These are phyloP conservation scores for Australoheros facetus DNA, from an alignment of 2,797 vertebrate species.

Conservation along the genomic window DNA sequence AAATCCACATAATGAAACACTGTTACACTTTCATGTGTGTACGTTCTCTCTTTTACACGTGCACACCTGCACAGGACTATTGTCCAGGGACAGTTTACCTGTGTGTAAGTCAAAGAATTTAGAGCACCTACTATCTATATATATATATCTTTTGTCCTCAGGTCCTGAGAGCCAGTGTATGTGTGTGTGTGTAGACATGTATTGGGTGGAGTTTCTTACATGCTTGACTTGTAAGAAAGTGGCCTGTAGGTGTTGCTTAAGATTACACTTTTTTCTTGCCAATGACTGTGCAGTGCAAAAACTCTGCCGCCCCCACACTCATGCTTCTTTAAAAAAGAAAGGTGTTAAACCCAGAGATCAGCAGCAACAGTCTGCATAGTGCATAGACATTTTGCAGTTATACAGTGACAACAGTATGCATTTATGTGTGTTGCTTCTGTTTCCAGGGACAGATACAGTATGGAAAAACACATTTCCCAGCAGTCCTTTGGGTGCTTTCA, in stretches of 20 bases:
- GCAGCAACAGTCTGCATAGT: not conserved
- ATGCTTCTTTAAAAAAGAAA: not conserved
- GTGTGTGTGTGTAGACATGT: constrained; percentile 18
- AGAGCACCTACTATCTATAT: constrained; percentile 6
- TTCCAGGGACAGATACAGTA: constrained; percentile 33
- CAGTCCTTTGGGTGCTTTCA: constrained; percentile 32
- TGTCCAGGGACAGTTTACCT: constrained; percentile 46
- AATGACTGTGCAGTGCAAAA: constrained; percentile 19
- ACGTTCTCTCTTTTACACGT: not conserved
- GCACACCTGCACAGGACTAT: constrained; percentile 41
- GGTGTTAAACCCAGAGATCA: not conserved
- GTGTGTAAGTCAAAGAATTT: constrained; percentile 36
- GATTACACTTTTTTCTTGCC: constrained; percentile 20
- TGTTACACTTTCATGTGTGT: constrained; percentile 17
- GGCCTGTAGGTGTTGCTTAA: constrained; percentile 28
- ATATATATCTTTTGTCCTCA: not conserved
- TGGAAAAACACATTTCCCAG: constrained; percentile 44
- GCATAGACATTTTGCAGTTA: constrained; percentile 10
- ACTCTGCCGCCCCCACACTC: constrained; percentile 2
- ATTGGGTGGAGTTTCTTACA: constrained; percentile 19
- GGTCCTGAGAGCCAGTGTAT: constrained; percentile 25
- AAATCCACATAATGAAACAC: constrained; percentile 64
- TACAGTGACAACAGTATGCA: not conserved
- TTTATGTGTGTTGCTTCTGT: constrained; percentile 3
- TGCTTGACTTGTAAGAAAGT: constrained; percentile 29